Conservation (phyloP, 2,888 invertebrate species). For the Argyra leucocephala region DNA sequence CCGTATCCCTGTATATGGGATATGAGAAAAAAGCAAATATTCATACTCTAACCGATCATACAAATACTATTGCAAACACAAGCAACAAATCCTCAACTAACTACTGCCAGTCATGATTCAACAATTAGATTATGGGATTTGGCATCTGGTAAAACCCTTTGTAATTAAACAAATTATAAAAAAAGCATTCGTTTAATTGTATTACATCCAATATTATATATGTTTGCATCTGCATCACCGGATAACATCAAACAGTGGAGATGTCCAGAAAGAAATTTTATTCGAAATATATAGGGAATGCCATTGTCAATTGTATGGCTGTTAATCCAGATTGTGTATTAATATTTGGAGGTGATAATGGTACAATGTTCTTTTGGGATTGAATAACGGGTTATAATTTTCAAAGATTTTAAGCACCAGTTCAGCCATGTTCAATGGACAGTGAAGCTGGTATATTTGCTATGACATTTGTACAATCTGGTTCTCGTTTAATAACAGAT, state of each 20-base stretch:
- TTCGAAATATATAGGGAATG: constrained; percentile 91
- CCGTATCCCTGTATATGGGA: constrained; percentile 98
- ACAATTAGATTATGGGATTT: constrained; percentile 97
- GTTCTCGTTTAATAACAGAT: constrained; percentile 85
- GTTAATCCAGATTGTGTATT: constrained; percentile 91
- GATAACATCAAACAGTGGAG: constrained; percentile 99
- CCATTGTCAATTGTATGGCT: constrained; percentile 93
- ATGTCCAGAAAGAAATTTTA: constrained; percentile 93
- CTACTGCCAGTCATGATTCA: constrained; percentile 91
- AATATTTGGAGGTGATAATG: constrained; percentile 97
- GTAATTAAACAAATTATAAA: constrained; percentile 96
- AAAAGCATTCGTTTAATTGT: constrained; percentile 79
- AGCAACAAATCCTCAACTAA: constrained; percentile 85
- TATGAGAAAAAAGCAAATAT: constrained; percentile 97
- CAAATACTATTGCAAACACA: constrained; percentile 96
- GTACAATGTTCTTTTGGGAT: constrained; percentile 95
- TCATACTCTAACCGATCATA: constrained; percentile 90
- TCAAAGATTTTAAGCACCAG: constrained; percentile 82
- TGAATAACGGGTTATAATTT: constrained; percentile 99
- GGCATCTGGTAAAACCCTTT: constrained; percentile 86
- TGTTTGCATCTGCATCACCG: constrained; percentile 96
- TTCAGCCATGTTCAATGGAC: constrained; percentile 98
- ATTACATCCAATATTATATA: constrained; percentile 68
- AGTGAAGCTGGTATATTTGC: constrained; percentile 97
- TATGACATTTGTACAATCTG: constrained; percentile 90